These are phyloP conservation scores for Notarius quadriscutis DNA, from an alignment of 2,113 vertebrate species.

Conservation along the genomic window DNA sequence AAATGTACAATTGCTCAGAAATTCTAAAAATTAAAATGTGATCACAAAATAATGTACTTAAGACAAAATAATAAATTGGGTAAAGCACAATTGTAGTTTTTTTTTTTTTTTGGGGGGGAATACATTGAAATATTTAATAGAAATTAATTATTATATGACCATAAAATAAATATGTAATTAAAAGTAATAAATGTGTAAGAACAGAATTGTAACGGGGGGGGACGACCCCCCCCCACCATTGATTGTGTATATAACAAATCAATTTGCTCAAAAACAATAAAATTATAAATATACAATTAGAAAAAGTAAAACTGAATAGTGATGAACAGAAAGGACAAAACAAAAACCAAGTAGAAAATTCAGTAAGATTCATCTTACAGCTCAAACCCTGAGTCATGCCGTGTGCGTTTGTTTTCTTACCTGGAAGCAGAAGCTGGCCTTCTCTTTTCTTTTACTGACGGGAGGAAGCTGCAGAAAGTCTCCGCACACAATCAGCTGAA, in stretches of 20 bases:
- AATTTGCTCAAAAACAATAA: no score
- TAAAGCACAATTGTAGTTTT: background rate
- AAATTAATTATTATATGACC: background rate
- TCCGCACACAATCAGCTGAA: conserved; percentile 93
- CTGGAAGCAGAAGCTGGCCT: conserved; percentile 90
- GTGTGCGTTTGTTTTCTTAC: conserved; percentile 61
- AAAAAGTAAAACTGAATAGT: no score
- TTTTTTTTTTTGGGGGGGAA: no score
- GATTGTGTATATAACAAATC: no score
- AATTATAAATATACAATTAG: background rate
- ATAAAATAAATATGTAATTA: background rate
- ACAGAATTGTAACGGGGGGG: background rate
- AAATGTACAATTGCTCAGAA: no score
- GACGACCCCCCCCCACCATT: no score
- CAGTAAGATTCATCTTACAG: background rate
- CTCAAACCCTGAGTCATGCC: background rate
- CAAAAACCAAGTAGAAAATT: background rate
- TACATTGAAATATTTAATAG: background rate
- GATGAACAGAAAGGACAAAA: background rate
- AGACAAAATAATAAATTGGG: background rate
- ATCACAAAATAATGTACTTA: background rate
- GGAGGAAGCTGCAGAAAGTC: conserved; percentile 98
- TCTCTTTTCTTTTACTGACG: conserved; percentile 81
- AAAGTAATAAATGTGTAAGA: background rate
- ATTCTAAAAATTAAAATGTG: background rate